phyloP scores from a whole-genome alignment of 92 coral and sea anemone genomes.

The Porites evermanni region DNA sequence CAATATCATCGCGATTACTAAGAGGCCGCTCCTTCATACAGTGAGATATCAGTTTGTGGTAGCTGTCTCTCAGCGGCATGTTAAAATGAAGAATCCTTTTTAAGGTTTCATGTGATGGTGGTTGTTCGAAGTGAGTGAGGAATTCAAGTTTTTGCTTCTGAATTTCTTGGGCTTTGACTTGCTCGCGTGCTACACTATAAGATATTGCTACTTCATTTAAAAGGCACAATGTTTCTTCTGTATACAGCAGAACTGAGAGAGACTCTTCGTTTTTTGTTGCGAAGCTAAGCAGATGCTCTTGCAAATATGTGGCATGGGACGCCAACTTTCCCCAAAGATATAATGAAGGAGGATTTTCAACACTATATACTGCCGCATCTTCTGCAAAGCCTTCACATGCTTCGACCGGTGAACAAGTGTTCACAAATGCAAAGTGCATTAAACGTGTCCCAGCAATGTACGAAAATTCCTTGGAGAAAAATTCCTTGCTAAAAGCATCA shows the following conservation, averaged over 20 bases:
- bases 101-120: conserved; percentile 37
- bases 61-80: conserved; percentile 45
- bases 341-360: conserved; percentile 67
- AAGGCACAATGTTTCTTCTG: conserved; percentile 52
- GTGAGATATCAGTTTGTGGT: conserved; percentile 59
- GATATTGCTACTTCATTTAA: conserved; percentile 67
- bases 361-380: conserved; percentile 42
- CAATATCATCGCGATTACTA: neutral
- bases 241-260: conserved; percentile 28
- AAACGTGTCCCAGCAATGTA: neutral
- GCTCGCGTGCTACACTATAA: conserved; percentile 67
- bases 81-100: conserved; percentile 44
- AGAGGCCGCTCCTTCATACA: conserved; percentile 40
- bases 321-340: conserved; percentile 71
- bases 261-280: conserved; percentile 7
- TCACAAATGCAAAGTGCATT: neutral
- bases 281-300: conserved; percentile 47
- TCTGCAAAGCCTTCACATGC: neutral
- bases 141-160: conserved; percentile 46
- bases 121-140: conserved; percentile 23
- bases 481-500: no score
- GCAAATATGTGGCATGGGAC: conserved; percentile 51
- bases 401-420: neutral
- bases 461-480: neutral
- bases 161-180: conserved; percentile 63